Percentiles rank a stretch among this genome's conserved stretches.
These are phyloP conservation scores for Lasioglossum morio DNA, from an alignment of 2,888 invertebrate genomes.

Conservation along the genomic window DNA sequence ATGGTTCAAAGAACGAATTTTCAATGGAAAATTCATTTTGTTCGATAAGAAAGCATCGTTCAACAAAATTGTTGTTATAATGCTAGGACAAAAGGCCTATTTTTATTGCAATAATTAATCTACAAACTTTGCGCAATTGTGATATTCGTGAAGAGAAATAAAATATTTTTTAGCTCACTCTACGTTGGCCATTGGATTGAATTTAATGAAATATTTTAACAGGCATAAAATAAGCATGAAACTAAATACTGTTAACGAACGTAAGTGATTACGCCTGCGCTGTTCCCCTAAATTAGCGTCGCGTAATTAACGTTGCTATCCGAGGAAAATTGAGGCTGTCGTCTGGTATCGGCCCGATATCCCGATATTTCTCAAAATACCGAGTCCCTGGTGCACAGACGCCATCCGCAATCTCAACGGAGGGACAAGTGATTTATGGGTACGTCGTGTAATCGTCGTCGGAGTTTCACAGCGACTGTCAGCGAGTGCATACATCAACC, in stretches of 20 bases:
- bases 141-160: background rate
- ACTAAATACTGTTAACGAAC: background rate
- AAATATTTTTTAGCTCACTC: background rate
- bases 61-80: background rate
- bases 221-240: background rate
- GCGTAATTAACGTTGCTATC: background rate
- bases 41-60: background rate
- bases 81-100: background rate
- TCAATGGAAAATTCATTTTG: background rate
- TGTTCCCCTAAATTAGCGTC: background rate
- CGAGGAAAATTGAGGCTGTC: background rate
- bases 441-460: conserved; percentile 28
- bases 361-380: conserved; percentile 5
- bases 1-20: too few relatives aligned
- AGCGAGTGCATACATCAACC: conserved; percentile 42
- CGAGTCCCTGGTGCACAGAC: background rate
- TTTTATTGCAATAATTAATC: background rate
- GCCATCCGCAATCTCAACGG: conserved; percentile 11
- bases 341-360: background rate
- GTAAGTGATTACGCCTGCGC: background rate
- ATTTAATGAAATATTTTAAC: too few relatives aligned
- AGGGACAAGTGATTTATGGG: conserved; percentile 48
- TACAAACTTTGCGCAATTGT: background rate
- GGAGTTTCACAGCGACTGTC: conserved; percentile 45
- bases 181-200: too few relatives aligned